Evolutionary conservation across 2,888 invertebrate species (phyloP).

Genomic region (Cantharis flavilabris): DNA sequence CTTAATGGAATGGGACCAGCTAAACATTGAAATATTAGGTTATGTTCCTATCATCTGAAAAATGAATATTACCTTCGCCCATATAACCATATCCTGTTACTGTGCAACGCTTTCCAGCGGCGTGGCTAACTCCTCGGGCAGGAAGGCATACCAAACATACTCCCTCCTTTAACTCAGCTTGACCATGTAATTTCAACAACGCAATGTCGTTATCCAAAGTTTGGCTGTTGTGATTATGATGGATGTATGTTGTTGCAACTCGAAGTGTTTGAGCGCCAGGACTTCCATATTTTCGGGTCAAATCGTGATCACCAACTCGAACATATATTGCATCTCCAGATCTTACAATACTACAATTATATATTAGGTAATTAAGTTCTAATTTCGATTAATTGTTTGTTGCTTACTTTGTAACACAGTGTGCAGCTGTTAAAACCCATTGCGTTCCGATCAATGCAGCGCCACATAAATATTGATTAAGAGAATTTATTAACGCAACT

Average conservation of each 20-base stretch:
- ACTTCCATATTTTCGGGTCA: constrained; percentile 88
- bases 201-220: constrained; percentile 95
- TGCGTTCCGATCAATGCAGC: constrained; percentile 92
- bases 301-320: constrained; percentile 89
- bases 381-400: not conserved
- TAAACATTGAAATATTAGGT: constrained; percentile 48
- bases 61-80: constrained; percentile 76
- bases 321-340: constrained; percentile 93
- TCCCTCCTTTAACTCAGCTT: constrained; percentile 86
- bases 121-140: constrained; percentile 84
- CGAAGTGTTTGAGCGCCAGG: constrained; percentile 89
- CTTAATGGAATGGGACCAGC: constrained; percentile 90
- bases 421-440: constrained; percentile 93
- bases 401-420: constrained; percentile 89
- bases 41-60: not conserved
- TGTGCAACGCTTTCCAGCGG: constrained; percentile 88
- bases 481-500: constrained; percentile 88
- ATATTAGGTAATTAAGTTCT: not conserved
- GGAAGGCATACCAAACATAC: constrained; percentile 86
- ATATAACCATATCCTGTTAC: constrained; percentile 95
- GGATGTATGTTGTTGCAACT: constrained; percentile 92
- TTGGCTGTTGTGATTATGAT: constrained; percentile 94
- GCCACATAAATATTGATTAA: constrained; percentile 92
- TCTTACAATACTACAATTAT: constrained; percentile 78
- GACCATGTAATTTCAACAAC: constrained; percentile 83